Base-by-base conservation (phyloP, 2,113 vertebrate genomes). In the Indicator indicator region DNA sequence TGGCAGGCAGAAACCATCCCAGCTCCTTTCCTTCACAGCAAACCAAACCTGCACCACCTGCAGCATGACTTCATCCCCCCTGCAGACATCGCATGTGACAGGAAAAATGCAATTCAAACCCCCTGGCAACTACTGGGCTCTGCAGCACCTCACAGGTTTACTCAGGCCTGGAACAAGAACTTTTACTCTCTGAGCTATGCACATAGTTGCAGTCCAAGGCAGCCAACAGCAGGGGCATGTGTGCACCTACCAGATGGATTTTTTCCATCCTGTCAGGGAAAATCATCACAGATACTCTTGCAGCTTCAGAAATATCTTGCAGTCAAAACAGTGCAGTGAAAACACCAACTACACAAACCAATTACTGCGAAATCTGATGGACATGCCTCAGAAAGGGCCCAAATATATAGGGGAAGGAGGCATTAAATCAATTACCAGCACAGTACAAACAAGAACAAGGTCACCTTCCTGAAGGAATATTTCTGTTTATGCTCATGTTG, bases 401-500 rank as follows among this genome's bases (percentile, higher is more conserved):
- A 23, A 54, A 17, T 93, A 93, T 81, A 79, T 46, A 94, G 84
- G 82, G 71, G 62, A 81, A 94, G 69, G 67, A 73, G 80, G 67
- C 86, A 93, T 88, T 96, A 96, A 97, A 96, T 95, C 92, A 95
- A 96, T 97, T 95, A 94, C 84, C 50, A 86, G 84, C 42, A 54
- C 0, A 0, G 38, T 21, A 50, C 72, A 88, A 90, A 84, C 73
- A 88, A 72, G 83, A 93, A 77, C 97, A 96, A 97, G 94, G 97
- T 97, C 96, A 97, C 97, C 96, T 96, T 97, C 90, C 88, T 95
- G 79, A 93, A 86, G 90, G 90, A 95, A 63, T 86, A 75, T 62
- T 93, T 72, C 88, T 95, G 91, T 96, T 95, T 94, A 94, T 67
- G 67, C 70, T 94, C 95, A 75, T 67, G 90, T 96, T 59, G 17